These are phyloP conservation scores for Xestia ashworthii DNA, from an alignment of 2,888 invertebrate species.

Conservation along the genomic window DNA sequence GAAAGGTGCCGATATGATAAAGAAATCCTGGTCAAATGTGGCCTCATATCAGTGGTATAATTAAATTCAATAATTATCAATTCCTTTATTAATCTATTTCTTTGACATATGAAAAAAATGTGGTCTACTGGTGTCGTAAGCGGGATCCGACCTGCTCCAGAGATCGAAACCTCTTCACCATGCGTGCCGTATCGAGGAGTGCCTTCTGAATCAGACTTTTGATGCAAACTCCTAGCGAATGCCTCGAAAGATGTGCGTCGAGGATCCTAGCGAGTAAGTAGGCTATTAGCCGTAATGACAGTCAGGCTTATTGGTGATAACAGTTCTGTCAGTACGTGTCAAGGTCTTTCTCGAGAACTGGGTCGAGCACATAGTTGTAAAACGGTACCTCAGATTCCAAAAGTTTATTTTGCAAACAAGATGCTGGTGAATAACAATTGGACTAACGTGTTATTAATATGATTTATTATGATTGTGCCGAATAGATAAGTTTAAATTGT, in stretches of 20 bases:
- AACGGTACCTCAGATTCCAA: too few species aligned
- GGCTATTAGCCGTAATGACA: too few species aligned
- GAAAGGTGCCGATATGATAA: conserved; percentile 93
- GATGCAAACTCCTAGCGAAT: background rate
- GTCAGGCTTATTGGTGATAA: too few species aligned
- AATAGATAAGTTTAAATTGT: too few species aligned
- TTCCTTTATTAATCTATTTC: background rate
- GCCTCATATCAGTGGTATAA: conserved; percentile 33
- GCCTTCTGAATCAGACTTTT: background rate
- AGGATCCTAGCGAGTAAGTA: too few species aligned
- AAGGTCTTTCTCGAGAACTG: background rate
- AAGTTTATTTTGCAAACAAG: background rate
- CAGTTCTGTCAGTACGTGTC: background rate
- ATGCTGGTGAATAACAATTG: background rate
- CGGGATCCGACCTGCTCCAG: background rate
- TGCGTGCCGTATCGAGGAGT: too few species aligned
- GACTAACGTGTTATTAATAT: too few species aligned
- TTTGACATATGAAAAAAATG: background rate
- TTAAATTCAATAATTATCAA: conserved; percentile 32
- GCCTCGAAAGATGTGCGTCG: too few species aligned
- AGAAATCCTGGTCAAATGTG: conserved; percentile 88
- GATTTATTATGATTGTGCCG: too few species aligned
- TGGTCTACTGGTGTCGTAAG: background rate
- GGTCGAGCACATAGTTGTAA: background rate
- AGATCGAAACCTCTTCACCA: too few species aligned